These are phyloP conservation scores for Epicampocera succincta DNA, from an alignment of 2,888 invertebrate species.

Conservation along the genomic window DNA sequence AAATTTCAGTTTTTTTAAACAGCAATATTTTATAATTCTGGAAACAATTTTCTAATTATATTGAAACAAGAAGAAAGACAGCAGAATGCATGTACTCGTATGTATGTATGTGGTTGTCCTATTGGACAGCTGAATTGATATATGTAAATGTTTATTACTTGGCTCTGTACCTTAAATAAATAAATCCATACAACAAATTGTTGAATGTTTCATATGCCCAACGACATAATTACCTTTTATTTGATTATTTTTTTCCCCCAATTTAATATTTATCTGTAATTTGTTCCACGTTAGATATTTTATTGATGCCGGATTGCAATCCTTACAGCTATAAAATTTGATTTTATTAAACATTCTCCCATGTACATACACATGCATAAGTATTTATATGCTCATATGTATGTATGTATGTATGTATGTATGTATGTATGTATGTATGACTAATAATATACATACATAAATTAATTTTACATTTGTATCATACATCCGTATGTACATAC, in stretches of 20 bases:
- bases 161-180: no score
- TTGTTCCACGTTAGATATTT: slow-evolving; percentile 6
- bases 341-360: background rate
- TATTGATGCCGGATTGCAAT: slow-evolving; percentile 43
- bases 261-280: slow-evolving; percentile 8
- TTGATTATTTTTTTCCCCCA: background rate
- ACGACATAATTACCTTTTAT: slow-evolving; percentile 42
- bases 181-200: slow-evolving; percentile 50
- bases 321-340: slow-evolving; percentile 34
- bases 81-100: no score
- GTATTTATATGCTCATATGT: no score
- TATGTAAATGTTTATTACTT: no score
- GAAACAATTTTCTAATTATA: no score
- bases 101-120: no score
- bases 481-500: background rate
- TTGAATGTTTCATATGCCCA: slow-evolving; percentile 53
- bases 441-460: no score
- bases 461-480: background rate
- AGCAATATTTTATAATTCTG: no score
- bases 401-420: background rate
- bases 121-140: no score
- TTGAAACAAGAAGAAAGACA: no score
- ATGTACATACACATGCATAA: slow-evolving; percentile 10
- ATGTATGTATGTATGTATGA: no score
- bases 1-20: no score